Base-by-base conservation (phyloP, 1,140 invertebrate genomes). In the Pseudomyrmex gracilis region DNA sequence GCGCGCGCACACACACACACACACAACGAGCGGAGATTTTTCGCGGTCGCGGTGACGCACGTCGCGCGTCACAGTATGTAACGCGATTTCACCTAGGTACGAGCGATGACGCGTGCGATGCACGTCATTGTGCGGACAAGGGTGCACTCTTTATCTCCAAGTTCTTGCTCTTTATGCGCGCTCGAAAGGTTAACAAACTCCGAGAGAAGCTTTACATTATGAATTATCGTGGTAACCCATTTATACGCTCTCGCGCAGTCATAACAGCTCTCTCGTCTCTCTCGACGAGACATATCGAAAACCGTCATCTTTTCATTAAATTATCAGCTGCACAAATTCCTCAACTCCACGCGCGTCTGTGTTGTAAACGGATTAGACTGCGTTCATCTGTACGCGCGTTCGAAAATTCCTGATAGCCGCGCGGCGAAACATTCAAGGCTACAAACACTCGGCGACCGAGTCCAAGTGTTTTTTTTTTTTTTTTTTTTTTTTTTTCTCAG, bases 171-270 rank as follows among this genome's bases (percentile, higher is more conserved):
- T 58, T 49, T 49, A 15, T 15, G 20, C 10, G 34, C 49, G 5
- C 51, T 17, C 51, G 20, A 13, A 17, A 58, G 76, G 76, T 80
- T 58, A 70, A 80, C 76, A 45, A 58, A 43, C 76, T 66, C 20
- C 5, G n/a, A 4, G 22, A 20, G 34, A 67, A 55, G 74, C 34
- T 67, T 77, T 55, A 55, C 34, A 76, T 77, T 66, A n/a, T n/a
- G 58, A 71, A 80, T 71, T 80, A 71, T 80, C 53, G 43, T 43
- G 43, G 68, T 70, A 80, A 71, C 55, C 53, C 15, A 58, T 58
- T 57, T 71, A 66, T 13, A 66, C 34, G 34, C 34, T 66, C 63
- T 66, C 63, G 43, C 34, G 47, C 47, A 55, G 63, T 13, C 12
- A 67, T 45, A 66, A 53, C 12, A 24, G 51, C n/a, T n/a, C n/a